phyloP scores from a whole-genome alignment of 2,888 invertebrate genomes.

The Chloroclysta siterata region DNA sequence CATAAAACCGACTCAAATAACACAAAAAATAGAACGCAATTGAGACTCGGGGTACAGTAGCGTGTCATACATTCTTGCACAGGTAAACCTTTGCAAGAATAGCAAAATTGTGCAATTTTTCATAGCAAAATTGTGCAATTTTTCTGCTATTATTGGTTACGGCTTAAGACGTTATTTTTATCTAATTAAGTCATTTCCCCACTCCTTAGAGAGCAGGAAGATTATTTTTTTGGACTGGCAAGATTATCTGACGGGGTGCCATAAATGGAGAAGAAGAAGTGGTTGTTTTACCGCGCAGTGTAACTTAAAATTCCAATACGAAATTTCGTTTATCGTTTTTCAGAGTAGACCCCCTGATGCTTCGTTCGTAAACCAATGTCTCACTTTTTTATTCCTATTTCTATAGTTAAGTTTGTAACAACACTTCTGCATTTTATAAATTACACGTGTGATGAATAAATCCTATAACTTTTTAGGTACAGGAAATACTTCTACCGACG shows the following conservation, averaged over 20 bases:
- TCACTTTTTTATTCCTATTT: background rate
- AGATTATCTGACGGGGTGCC: too few relatives aligned
- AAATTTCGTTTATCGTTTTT: too few relatives aligned
- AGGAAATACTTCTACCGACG: slow-evolving; percentile 98
- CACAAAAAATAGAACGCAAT: too few relatives aligned
- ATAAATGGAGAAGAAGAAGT: too few relatives aligned
- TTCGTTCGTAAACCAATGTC: too few relatives aligned
- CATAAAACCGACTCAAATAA: too few relatives aligned
- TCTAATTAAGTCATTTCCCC: too few relatives aligned
- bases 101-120: slow-evolving; percentile 9
- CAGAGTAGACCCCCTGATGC: too few relatives aligned
- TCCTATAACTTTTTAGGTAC: slow-evolving; percentile 87
- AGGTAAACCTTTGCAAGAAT: background rate
- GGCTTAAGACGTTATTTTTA: slow-evolving; percentile 8
- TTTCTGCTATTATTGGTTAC: slow-evolving; percentile 8
- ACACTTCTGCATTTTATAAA: background rate
- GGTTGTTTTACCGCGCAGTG: too few relatives aligned
- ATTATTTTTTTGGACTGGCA: too few relatives aligned
- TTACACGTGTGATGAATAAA: slow-evolving; percentile 16
- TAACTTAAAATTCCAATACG: too few relatives aligned
- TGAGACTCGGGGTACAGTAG: background rate
- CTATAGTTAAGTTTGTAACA: background rate
- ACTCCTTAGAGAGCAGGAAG: too few relatives aligned
- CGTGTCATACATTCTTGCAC: background rate
- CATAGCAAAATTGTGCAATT: slow-evolving; percentile 5